A percentile compares a stretch with the other conserved stretches of the same genome.
Evolutionary conservation across 2,888 invertebrate species (phyloP).

Genomic region (Allygus modestus): DNA sequence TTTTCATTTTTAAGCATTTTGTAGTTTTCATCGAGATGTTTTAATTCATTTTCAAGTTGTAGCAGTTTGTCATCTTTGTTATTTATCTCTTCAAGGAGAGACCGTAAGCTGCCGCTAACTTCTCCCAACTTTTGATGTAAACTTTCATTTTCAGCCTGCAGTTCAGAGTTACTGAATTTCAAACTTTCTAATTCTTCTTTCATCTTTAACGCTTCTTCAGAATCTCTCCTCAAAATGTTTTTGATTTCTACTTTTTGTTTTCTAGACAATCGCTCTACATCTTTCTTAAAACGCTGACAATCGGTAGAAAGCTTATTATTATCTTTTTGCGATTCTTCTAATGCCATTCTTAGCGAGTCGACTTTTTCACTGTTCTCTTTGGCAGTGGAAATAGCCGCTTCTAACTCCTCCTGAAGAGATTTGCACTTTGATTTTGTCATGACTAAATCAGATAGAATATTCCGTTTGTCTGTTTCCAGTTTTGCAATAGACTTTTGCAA

Average conservation of each 20-base stretch:
- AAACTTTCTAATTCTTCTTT: conserved; percentile 62
- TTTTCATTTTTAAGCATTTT: conserved; percentile 68
- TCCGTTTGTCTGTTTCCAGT: conserved; percentile 39
- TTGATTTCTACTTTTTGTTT: conserved; percentile 52
- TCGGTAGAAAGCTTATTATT: conserved; percentile 70
- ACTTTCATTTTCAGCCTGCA: conserved; percentile 53
- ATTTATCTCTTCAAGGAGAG: conserved; percentile 68
- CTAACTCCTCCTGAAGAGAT: conserved; percentile 41
- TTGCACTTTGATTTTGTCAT: conserved; percentile 32
- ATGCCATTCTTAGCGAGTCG: conserved; percentile 28
- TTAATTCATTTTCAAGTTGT: conserved; percentile 71
- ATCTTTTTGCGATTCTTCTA: conserved; percentile 29
- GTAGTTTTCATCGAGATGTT: conserved; percentile 68
- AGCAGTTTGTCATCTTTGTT: conserved; percentile 73
- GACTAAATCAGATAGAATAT: neutral
- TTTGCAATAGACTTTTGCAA: neutral
- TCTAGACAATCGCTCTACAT: conserved; percentile 74
- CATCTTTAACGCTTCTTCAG: conserved; percentile 52
- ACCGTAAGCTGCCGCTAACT: neutral
- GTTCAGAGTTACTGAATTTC: conserved; percentile 55
- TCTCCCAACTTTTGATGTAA: conserved; percentile 47
- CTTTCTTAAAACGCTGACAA: conserved; percentile 76
- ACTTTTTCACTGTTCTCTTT: conserved; percentile 15
- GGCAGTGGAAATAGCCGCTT: neutral
- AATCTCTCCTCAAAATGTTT: conserved; percentile 57